phyloP scores from a whole-genome alignment of 2,797 vertebrate species.

The Emys orbicularis region DNA sequence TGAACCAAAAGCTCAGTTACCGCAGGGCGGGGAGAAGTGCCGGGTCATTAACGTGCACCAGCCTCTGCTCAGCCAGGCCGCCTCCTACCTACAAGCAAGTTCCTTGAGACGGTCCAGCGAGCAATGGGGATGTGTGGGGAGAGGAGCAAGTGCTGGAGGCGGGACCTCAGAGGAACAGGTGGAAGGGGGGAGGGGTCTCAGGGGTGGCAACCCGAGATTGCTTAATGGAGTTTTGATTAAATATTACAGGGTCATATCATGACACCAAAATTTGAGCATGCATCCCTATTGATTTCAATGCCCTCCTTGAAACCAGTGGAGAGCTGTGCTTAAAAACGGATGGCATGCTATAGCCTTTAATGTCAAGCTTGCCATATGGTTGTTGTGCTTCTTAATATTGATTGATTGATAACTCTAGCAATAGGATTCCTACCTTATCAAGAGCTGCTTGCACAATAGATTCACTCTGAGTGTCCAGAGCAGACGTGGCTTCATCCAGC shows the following conservation, averaged over 20 bases:
- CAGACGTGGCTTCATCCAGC: constrained; percentile 84
- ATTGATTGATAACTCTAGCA: background rate
- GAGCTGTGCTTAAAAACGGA: background rate
- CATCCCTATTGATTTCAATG: background rate
- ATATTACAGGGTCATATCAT: background rate
- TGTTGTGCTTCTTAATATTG: background rate
- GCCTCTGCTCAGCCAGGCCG: too few relatives aligned
- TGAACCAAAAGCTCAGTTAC: too few relatives aligned
- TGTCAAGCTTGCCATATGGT: rapidly evolving
- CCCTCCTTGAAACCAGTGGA: rapidly evolving
- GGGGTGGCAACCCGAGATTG: background rate
- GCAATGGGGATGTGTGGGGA: too few relatives aligned
- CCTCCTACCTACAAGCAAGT: too few relatives aligned
- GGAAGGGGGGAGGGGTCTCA: too few relatives aligned
- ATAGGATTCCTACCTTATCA: constrained; percentile 74
- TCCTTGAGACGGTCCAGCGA: too few relatives aligned
- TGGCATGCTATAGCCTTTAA: background rate
- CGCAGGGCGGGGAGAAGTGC: too few relatives aligned
- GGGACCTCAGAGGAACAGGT: too few relatives aligned
- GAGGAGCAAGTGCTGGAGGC: rapidly evolving
- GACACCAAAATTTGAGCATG: background rate
- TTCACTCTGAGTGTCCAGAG: constrained; percentile 85
- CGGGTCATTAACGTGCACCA: too few relatives aligned
- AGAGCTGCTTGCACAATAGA: constrained; percentile 82
- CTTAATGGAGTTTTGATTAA: background rate